These are phyloP conservation scores for Leptosomus discolor DNA, from an alignment of 2,113 vertebrate species.

Conservation along the genomic window DNA sequence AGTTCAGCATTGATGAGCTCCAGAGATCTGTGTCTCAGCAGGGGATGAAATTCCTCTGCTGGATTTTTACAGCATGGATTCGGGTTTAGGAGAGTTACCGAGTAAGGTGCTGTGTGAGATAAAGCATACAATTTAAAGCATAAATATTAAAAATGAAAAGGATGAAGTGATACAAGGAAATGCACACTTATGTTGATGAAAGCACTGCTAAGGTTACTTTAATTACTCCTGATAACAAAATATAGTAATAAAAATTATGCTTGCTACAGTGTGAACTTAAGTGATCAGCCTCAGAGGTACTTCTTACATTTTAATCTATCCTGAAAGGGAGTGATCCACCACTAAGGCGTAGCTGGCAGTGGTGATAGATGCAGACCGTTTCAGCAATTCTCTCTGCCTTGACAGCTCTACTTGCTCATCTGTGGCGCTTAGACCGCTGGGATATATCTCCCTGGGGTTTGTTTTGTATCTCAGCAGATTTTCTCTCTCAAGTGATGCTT, in stretches of 20 bases:
- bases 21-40: not conserved
- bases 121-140: not conserved
- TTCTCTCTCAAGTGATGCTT: not conserved
- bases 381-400: not conserved
- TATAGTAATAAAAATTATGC: not conserved
- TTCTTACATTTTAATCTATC: not conserved
- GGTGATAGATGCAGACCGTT: constrained; percentile 23
- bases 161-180: not conserved
- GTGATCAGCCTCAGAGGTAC: not conserved
- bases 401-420: constrained; percentile 19
- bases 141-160: not conserved
- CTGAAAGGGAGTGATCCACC: not conserved
- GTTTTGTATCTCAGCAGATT: not conserved
- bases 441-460: not conserved
- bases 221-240: not conserved
- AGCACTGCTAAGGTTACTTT: not conserved
- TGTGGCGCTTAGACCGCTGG: not conserved
- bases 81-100: not conserved
- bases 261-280: not conserved
- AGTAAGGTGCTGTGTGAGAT: not conserved
- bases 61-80: not conserved
- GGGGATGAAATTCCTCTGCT: not conserved
- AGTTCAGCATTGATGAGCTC: not conserved
- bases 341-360: not conserved
- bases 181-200: not conserved